Evolutionary conservation across 2,113 vertebrate species (phyloP), one percentile per base, ranked within the genome.

Genomic region (Capra hircus): DNA sequence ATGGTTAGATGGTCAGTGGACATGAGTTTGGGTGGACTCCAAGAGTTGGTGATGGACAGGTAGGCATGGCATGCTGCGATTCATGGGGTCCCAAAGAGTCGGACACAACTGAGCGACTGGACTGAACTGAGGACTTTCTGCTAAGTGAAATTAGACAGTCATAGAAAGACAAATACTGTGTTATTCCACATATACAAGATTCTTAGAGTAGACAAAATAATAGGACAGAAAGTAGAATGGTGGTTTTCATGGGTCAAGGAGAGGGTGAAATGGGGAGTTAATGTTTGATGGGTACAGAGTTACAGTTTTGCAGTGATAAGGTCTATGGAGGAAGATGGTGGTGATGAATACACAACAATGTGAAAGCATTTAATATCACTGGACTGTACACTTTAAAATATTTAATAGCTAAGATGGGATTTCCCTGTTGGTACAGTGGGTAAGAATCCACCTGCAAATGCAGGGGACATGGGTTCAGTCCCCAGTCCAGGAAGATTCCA

Each of bases 41-140:
- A 17, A 15, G 30, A n/a, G 62, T 64, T 64, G 62, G 62, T n/a
- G 62, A n/a, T 64, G 62, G 15, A 64, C 62, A 64, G 15, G 62
- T 3, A 64, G 30, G 62, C 62, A 15, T 64, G 62, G 30, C 1
- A 0, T n/a, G 62, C 30, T 64, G 15, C 1, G 0, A 30, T 64
- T n/a, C 30, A n/a, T n/a, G 62, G 62, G 30, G 7, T 64, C 3
- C 0, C 15, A 64, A 64, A 64, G 62, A 64, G 7, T n/a, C 2
- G 0, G 62, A n/a, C 30, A 64, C 0, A 6, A 64, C 15, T 64
- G 15, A 64, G 62, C 0, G 3, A 64, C 62, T 64, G 30, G 15
- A 64, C 62, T n/a, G 62, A 64, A 64, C 62, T 64, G 74, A 77
- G 25, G 74, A 77, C 25, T 2, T 45, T 77, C 74, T 77, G 74